Percentiles rank a stretch among this genome's conserved stretches.
Evolutionary conservation across 2,888 invertebrate genomes (phyloP).

Genomic region (Artemia sp.): DNA sequence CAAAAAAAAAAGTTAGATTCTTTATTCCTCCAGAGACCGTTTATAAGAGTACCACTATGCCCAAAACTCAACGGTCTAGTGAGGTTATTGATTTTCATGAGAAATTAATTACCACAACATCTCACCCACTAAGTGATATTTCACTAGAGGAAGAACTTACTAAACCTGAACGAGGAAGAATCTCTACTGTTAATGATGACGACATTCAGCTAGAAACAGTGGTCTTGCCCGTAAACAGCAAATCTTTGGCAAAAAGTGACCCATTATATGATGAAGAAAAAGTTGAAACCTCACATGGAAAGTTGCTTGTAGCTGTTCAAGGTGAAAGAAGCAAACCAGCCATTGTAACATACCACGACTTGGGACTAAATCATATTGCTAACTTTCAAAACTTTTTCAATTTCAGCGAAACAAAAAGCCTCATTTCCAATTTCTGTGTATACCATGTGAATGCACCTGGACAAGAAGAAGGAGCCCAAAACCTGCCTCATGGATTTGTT

Average conservation of each 20-base stretch:
- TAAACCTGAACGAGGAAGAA: too few relatives aligned
- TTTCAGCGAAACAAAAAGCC: not conserved
- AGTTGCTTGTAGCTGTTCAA: slow-evolving; percentile 17
- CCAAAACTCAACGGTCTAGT: too few relatives aligned
- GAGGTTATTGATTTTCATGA: too few relatives aligned
- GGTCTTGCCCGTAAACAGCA: not conserved
- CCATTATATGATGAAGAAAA: slow-evolving; percentile 16
- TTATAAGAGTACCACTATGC: too few relatives aligned
- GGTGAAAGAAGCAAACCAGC: slow-evolving; percentile 18
- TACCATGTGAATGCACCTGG: slow-evolving; percentile 21
- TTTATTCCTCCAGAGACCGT: too few relatives aligned
- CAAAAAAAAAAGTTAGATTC: too few relatives aligned
- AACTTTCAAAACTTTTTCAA: slow-evolving; percentile 20
- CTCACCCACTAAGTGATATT: too few relatives aligned
- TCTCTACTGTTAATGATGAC: too few relatives aligned
- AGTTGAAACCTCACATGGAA: slow-evolving; percentile 19
- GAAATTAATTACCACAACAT: too few relatives aligned
- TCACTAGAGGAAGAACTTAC: not conserved
- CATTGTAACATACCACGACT: slow-evolving; percentile 20
- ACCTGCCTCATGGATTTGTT: slow-evolving; percentile 18
- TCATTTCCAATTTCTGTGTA: slow-evolving; percentile 16
- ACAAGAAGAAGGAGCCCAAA: slow-evolving; percentile 17
- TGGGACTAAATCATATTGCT: slow-evolving; percentile 16
- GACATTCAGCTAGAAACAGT: too few relatives aligned
- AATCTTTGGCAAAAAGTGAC: slow-evolving; percentile 21